These are phyloP conservation scores for Anolis sagrei DNA, from an alignment of 2,113 vertebrate species.

Conservation along the genomic window DNA sequence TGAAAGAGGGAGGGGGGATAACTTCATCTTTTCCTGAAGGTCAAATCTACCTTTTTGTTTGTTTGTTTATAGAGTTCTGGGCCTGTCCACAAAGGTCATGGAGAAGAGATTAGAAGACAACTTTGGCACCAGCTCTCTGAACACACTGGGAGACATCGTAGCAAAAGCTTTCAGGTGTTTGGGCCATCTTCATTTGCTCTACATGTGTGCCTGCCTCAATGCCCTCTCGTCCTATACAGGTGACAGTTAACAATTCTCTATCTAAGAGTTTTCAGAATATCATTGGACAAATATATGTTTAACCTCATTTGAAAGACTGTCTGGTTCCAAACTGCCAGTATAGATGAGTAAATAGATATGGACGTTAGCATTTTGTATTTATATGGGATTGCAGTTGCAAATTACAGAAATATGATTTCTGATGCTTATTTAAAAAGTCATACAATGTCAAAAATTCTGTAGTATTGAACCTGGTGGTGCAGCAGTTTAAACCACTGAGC, in stretches of 20 bases:
- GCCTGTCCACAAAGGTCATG: conserved; percentile 77
- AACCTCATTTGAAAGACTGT: neutral
- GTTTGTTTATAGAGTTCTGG: conserved; percentile 59
- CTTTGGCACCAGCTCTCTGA: conserved; percentile 55
- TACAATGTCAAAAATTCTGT: neutral
- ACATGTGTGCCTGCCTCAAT: conserved; percentile 70
- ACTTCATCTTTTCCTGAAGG: neutral
- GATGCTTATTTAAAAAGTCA: too few species aligned
- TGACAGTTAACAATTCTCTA: conserved; percentile 51
- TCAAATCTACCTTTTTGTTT: conserved; percentile 43
- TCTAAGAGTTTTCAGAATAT: neutral
- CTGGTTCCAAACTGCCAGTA: neutral
- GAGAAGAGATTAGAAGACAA: conserved; percentile 76
- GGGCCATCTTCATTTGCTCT: conserved; percentile 70
- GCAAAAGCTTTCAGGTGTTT: conserved; percentile 58
- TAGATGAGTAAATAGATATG: neutral
- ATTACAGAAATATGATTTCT: too few species aligned
- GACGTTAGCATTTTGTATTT: neutral
- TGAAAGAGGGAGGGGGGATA: conserved; percentile 31
- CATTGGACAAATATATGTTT: neutral
- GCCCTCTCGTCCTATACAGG: conserved; percentile 76
- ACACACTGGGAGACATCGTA: conserved; percentile 54
- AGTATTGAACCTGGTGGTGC: neutral
- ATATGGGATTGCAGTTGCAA: neutral
- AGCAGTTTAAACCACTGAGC: too few species aligned